phyloP scores from a whole-genome alignment of 2,888 invertebrate species.

The Xestobium rufovillosum region DNA sequence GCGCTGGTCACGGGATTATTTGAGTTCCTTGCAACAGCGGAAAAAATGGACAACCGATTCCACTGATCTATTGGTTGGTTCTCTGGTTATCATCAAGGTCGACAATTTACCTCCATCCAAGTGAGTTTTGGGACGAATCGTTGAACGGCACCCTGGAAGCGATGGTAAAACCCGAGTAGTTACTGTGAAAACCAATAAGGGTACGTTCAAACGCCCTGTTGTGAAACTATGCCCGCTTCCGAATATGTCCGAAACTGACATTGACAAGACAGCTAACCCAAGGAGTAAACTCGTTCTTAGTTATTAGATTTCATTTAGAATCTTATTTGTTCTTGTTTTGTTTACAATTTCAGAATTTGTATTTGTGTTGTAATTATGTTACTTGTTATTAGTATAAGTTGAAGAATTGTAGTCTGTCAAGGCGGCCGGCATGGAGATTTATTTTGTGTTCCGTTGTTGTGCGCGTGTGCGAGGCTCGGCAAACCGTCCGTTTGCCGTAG shows the following conservation, averaged over 20 bases:
- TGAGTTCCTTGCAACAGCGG: constrained; percentile 1
- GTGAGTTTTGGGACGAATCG: too few species aligned
- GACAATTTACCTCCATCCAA: constrained; percentile 2
- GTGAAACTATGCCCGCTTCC: constrained; percentile 4
- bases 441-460: too few species aligned
- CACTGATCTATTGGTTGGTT: neutral
- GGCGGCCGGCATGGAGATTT: constrained; percentile 1
- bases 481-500: too few species aligned
- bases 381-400: neutral
- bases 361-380: neutral
- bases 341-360: neutral
- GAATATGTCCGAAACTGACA: too few species aligned
- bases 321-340: too few species aligned
- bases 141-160: constrained; percentile 1
- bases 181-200: neutral
- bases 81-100: constrained; percentile 1
- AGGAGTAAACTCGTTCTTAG: too few species aligned
- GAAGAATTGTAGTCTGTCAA: constrained; percentile 3
- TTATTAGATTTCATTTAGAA: too few species aligned
- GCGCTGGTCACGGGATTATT: constrained; percentile 1
- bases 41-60: constrained; percentile 2
- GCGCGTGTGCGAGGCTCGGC: too few species aligned
- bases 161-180: constrained; percentile 2
- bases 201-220: neutral
- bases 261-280: too few species aligned